Evolutionary conservation across 2,797 vertebrate species (phyloP), one percentile per base, ranked within the genome.

Genomic region (Sorex maritimensis): DNA sequence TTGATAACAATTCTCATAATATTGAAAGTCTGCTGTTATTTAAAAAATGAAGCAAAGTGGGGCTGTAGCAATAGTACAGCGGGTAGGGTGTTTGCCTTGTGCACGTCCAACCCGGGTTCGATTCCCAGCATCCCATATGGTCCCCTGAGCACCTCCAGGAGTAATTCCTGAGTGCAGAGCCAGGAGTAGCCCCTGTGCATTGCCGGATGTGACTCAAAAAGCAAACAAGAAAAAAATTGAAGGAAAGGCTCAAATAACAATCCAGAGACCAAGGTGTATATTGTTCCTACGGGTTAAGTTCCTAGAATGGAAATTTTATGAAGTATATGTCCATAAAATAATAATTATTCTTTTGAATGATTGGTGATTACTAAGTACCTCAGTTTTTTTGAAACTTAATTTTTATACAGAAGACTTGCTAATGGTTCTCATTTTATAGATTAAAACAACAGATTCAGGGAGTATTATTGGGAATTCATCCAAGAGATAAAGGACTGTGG

Each of bases 361-460:
- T 38, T 65, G 28, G 11, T 75, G 67, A 79, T 90, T 75, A 49
- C 30, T 86, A 72, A 92, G 10, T 9, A 61, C 55, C 24, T 4
- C 41, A 17, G 30, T 12, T 74, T 63, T 63, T 88, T 58, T 52
- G 63, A 82, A 93, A n/a, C 34, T 78, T 94, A 49, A 85, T 58
- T 69, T 52, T 46, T 30, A 4, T 38, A 34, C 38, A 85, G 81
- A 81, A 83, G 6, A 17, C 28, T 65, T 46, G 13, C 30, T 79
- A n/a, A 83, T 55, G 2, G 75, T 92, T 89, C 41, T 67, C 65
- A 71, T 84, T 88, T 85, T 46, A 46, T 23, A 28, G 67, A 65
- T 58, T 30, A 72, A 88, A 65, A 24, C 68, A 81, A 55, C 14
- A 3, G 26, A 86, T 86, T 86, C 58, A 49, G 52, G 30, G 30